Percentiles rank a stretch among this genome's conserved stretches.
These are phyloP conservation scores for Ctenosaura bakeri DNA, from an alignment of 2,797 vertebrate species.

Conservation along the genomic window DNA sequence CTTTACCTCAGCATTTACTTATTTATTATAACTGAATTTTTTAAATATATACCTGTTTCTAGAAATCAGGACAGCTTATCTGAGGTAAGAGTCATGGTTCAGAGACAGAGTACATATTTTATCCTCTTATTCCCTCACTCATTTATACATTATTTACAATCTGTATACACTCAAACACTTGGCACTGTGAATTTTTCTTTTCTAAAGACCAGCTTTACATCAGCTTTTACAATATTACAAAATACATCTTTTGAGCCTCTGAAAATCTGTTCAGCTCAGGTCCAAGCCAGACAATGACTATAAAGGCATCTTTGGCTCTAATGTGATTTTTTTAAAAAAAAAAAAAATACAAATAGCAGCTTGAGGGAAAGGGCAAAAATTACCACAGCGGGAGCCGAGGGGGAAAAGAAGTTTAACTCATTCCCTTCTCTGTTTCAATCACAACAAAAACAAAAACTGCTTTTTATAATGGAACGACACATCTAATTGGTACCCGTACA, in stretches of 20 bases:
- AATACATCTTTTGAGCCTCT: not conserved
- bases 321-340: not conserved
- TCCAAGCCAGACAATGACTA: not conserved
- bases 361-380: not conserved
- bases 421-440: not conserved
- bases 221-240: not conserved
- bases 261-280: not conserved
- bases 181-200: not conserved
- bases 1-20: not conserved
- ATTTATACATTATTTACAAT: not conserved
- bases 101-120: not conserved
- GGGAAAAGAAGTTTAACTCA: not conserved
- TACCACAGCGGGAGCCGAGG: not conserved
- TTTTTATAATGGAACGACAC: not conserved
- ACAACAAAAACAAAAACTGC: not conserved
- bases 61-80: not conserved
- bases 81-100: not conserved
- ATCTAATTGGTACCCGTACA: no score
- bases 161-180: not conserved
- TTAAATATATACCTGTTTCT: not conserved
- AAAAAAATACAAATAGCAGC: not conserved
- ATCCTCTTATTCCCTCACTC: not conserved
- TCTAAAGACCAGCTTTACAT: not conserved
- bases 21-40: not conserved
- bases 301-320: not conserved